phyloP scores from a whole-genome alignment of 1,140 invertebrate species.

The Euglossa dilemma region DNA sequence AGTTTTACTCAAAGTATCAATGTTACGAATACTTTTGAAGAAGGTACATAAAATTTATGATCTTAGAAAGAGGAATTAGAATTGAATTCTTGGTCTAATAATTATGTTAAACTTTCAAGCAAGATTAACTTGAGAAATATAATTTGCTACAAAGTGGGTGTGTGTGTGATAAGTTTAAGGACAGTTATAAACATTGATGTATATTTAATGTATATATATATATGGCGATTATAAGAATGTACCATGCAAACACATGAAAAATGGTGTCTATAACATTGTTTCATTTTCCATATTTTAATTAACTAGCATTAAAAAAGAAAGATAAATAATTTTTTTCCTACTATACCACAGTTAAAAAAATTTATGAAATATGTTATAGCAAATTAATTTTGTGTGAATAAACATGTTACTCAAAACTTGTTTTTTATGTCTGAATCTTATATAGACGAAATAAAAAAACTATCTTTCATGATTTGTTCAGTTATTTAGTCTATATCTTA shows the following conservation, averaged over 20 bases:
- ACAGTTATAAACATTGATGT: conserved; percentile 60
- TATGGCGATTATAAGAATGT: conserved; percentile 52
- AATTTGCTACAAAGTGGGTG: conserved; percentile 19
- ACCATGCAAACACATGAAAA: conserved; percentile 54
- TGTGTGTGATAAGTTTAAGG: conserved; percentile 34
- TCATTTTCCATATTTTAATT: conserved; percentile 52
- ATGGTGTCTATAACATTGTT: conserved; percentile 15
- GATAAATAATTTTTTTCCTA: conserved; percentile 19
- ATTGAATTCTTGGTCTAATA: conserved; percentile 17
- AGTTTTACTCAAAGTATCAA: conserved; percentile 54
- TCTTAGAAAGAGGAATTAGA: conserved; percentile 23
- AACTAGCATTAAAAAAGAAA: conserved; percentile 8
- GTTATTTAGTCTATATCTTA: conserved; percentile 5
- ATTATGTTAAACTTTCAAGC: conserved; percentile 16
- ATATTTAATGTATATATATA: conserved; percentile 67
- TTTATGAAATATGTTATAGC: conserved; percentile 67
- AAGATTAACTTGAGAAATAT: conserved; percentile 49
- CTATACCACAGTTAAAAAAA: conserved; percentile 27
- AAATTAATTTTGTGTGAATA: conserved; percentile 57
- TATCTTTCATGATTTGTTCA: not conserved
- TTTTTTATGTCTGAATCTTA: conserved; percentile 1
- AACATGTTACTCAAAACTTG: conserved; percentile 35
- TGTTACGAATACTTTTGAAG: conserved; percentile 58
- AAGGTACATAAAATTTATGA: conserved; percentile 36
- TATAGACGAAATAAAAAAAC: not conserved